These are phyloP conservation scores for Stegodyphus mimosarum DNA, from an alignment of 1,140 invertebrate genomes.

Conservation along the genomic window DNA sequence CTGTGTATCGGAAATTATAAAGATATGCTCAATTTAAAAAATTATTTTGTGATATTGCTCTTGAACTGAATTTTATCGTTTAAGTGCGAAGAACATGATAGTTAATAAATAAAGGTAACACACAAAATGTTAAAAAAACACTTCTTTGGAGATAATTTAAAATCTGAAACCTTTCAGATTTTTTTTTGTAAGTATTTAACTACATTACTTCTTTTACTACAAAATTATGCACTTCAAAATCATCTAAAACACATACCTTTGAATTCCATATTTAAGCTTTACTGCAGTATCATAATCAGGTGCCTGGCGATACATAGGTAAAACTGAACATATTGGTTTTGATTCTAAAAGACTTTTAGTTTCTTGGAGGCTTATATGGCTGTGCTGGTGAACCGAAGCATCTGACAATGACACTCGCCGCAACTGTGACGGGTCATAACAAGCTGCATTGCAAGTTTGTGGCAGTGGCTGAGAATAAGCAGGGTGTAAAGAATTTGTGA, in stretches of 20 bases:
- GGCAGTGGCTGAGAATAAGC: background rate
- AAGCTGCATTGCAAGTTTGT: background rate
- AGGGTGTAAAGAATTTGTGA: background rate
- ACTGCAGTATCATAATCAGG: conserved; percentile 95
- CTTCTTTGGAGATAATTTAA: too few relatives aligned
- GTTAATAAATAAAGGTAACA: too few relatives aligned
- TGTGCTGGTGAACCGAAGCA: conserved; percentile 14
- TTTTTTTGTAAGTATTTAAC: too few relatives aligned
- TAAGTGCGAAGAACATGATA: too few relatives aligned
- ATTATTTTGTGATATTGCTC: too few relatives aligned
- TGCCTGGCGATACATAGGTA: conserved; percentile 89
- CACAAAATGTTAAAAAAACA: too few relatives aligned
- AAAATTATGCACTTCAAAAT: too few relatives aligned
- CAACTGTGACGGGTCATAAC: background rate
- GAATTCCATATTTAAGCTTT: conserved; percentile 72
- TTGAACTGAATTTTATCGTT: too few relatives aligned
- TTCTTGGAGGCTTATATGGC: conserved; percentile 1
- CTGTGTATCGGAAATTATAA: too few relatives aligned
- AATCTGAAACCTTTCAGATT: too few relatives aligned
- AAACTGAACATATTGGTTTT: conserved; percentile 49
- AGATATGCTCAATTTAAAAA: too few relatives aligned
- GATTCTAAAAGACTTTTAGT: background rate
- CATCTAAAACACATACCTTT: conserved; percentile 16
- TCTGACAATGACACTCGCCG: conserved; percentile 22
- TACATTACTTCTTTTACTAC: too few relatives aligned